Conservation (phyloP, 2,888 invertebrate genomes). For the Andrena praecox region DNA sequence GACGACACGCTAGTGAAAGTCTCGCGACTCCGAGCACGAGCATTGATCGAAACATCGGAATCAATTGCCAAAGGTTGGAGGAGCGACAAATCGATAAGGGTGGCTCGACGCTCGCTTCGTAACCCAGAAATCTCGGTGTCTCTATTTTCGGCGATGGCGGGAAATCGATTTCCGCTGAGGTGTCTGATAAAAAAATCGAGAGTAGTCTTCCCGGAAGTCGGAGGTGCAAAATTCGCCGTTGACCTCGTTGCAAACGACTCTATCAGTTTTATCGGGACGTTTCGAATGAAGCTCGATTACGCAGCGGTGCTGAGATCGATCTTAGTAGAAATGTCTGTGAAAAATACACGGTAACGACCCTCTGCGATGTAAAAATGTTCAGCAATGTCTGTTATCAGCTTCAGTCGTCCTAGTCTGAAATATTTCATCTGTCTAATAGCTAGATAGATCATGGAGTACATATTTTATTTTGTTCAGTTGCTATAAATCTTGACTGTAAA, state of each 20-base stretch:
- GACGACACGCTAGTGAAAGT: background rate
- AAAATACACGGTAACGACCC: background rate
- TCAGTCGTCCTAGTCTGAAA: background rate
- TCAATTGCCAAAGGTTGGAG: background rate
- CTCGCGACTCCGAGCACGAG: background rate
- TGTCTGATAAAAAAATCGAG: slow-evolving; percentile 20
- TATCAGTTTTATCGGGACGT: slow-evolving; percentile 26
- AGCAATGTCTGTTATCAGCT: background rate
- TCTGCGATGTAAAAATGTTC: background rate
- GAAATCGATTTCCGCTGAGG: slow-evolving; percentile 33
- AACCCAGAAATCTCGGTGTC: slow-evolving; percentile 24
- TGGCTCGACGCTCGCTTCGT: background rate
- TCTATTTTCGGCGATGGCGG: slow-evolving; percentile 29
- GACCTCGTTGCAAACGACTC: slow-evolving; percentile 9
- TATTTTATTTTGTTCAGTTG: no score
- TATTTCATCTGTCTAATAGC: background rate
- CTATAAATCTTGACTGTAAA: no score
- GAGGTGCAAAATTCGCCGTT: slow-evolving; percentile 50
- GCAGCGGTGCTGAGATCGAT: slow-evolving; percentile 11
- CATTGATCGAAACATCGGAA: background rate
- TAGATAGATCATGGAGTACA: no score
- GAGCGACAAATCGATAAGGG: slow-evolving; percentile 8
- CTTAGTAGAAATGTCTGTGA: slow-evolving; percentile 21
- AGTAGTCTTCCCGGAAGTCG: slow-evolving; percentile 8
- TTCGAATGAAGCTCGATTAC: slow-evolving; percentile 17